Base-by-base conservation (phyloP, 2,797 vertebrate species). In the Myotis planiceps region DNA sequence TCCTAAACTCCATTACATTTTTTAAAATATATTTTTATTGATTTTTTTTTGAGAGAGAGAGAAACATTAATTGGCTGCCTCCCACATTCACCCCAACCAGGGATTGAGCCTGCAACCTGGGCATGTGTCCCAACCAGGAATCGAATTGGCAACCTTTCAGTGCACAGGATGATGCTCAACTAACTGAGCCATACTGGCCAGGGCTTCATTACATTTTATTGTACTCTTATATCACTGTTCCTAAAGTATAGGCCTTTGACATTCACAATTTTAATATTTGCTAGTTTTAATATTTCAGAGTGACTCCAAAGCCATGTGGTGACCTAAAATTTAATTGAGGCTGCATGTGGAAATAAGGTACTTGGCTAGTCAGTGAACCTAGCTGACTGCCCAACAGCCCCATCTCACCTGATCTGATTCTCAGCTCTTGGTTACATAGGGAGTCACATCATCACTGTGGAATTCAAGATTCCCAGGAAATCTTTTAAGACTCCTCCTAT, bases 271-370 rank as follows among this genome's bases (percentile, higher is more conserved):
- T 63, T 82, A 76, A 86, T 85, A 58, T 69, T 63, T 9, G 39
- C 47, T 74, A 74, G 23, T 60, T 78, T 75, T 84, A 85, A 58
- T 80, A 95, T 74, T 91, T 49, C 55, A 60, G 78, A 88, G 47
- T 79, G 88, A 74, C 14, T 74, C 37, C 8, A 69, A 85, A 92
- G 34, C 79, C 34, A 88, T 18, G 12, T 47, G 21, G 39, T 32
- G 6, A 85, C 58, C 42, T 89, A 74, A 79, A 51, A 45, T 79
- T 42, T 58, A 47, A 78, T 47, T 2, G 9, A 66, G 49, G 23
- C 19, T n/a, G 65, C 55, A 19, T 71, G 25, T 27, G 29, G 39
- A 49, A 71, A 71, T 69, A 82, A 76, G 55, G 32, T 16, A n/a
- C 23, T 32, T 71, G 39, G 37, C 47, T 66, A 47, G 15, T 74